phyloP scores from a whole-genome alignment of 2,113 vertebrate genomes.

The Trematomus loennbergii region DNA sequence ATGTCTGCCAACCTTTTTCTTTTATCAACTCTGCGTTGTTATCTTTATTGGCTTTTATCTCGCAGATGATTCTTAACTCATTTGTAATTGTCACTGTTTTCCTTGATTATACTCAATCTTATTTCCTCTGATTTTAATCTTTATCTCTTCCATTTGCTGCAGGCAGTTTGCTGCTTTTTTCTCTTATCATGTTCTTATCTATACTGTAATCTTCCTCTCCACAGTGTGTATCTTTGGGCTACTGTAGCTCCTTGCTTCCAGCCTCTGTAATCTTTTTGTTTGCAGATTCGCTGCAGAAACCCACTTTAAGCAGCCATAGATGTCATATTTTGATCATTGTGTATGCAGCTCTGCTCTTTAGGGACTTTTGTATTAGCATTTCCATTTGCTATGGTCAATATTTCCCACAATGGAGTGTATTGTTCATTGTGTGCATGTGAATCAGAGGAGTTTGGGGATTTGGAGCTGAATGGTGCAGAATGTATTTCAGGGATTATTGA shows the following conservation, averaged over 20 bases:
- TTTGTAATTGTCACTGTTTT: slow-evolving; percentile 58
- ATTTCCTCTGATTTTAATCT: slow-evolving; percentile 46
- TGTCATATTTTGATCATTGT: slow-evolving; percentile 38
- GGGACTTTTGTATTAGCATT: slow-evolving; percentile 71
- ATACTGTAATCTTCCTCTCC: background rate
- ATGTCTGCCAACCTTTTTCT: slow-evolving; percentile 18
- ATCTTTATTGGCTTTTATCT: slow-evolving; percentile 54
- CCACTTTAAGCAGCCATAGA: slow-evolving; percentile 12
- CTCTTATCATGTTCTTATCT: slow-evolving; percentile 31
- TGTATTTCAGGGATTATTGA: slow-evolving; percentile 45
- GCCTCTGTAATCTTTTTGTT: slow-evolving; percentile 32
- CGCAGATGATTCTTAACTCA: slow-evolving; percentile 38
- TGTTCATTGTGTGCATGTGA: slow-evolving; percentile 65
- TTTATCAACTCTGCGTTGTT: slow-evolving; percentile 8
- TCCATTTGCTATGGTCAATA: slow-evolving; percentile 75
- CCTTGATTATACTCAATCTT: slow-evolving; percentile 28
- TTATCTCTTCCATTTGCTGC: slow-evolving; percentile 2
- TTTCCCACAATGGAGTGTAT: slow-evolving; percentile 42
- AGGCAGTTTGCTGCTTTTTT: slow-evolving; percentile 14
- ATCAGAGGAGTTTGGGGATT: slow-evolving; percentile 60
- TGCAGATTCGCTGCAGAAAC: slow-evolving; percentile 35
- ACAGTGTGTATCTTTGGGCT: background rate
- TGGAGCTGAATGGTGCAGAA: slow-evolving; percentile 18
- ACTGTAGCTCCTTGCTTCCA: background rate
- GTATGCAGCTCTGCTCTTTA: slow-evolving; percentile 46